Base-by-base conservation (phyloP, 2,797 vertebrate species). In the Syndactyla subalaris region DNA sequence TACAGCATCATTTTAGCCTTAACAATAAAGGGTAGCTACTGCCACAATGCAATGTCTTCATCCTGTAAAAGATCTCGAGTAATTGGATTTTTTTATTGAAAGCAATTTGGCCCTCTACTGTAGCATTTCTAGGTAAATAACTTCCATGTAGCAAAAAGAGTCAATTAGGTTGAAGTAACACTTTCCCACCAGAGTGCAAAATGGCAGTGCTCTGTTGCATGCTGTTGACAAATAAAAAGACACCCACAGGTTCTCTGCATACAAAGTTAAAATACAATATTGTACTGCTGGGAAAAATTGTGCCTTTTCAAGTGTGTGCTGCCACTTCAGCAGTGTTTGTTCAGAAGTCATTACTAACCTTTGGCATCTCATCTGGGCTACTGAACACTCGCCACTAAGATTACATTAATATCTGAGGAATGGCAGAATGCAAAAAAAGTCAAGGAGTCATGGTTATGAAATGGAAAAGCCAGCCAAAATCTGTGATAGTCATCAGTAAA, bases 311-410 rank as follows among this genome's bases (percentile, higher is more conserved):
- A 97, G 76, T 72, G 80, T 76, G 80, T 1, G 1, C 54, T 85
- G 54, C 82, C 72, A 92, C 74, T 95, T 96, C 80, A 96, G 93
- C 77, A 86, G 62, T 45, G 55, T 92, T 96, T 96, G 82, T 96
- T 96, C 93, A 96, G 82, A 97, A 97, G 87, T 94, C 92, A 97
- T 98, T 97, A 97, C 87, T 95, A 96, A 97, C 87, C 85, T 97
- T 97, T 97, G 96, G 63, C 95, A 96, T 94, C 96, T 97, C 92
- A 90, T 97, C 93, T 97, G 74, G 78, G 91, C 77, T 96, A 77
- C 95, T 65, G 80, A 91, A 82, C 84, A 27, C 41, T 95, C 96
- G 82, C 80, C 85, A 87, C 72, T 67, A 83, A 86, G 48, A 46
- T 52, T 95, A 67, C 68, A 96, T 96, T 97, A 97, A 96, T 97